Evolutionary conservation across 1,140 invertebrate genomes (phyloP).

Genomic region (Calycopis cecrops): DNA sequence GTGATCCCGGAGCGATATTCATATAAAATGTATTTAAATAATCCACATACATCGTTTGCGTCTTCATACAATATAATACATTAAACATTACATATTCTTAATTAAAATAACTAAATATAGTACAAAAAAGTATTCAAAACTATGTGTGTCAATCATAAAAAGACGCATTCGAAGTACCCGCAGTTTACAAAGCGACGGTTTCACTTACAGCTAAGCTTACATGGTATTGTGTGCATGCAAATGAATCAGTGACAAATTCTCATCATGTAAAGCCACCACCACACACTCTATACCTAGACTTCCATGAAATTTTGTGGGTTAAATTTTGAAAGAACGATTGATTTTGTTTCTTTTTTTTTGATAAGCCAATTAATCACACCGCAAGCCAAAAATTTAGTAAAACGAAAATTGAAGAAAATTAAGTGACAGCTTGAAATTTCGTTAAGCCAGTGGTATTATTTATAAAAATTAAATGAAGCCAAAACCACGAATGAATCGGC

Average conservation of each 20-base stretch:
- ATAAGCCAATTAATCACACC: constrained; percentile 72
- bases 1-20: not conserved
- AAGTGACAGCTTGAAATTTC: constrained; percentile 68
- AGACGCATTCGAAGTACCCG: constrained; percentile 31
- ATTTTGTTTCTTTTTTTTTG: constrained; percentile 32
- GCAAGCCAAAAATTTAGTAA: constrained; percentile 70
- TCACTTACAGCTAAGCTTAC: constrained; percentile 60
- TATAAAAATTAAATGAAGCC: constrained; percentile 69
- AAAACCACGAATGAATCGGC: constrained; percentile 70
- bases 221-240: constrained; percentile 67
- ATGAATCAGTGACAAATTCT: constrained; percentile 57
- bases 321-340: constrained; percentile 63
- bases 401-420: constrained; percentile 65
- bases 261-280: constrained; percentile 69
- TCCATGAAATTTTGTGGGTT: constrained; percentile 57
- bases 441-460: constrained; percentile 72
- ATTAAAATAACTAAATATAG: not conserved
- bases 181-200: constrained; percentile 54
- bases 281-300: constrained; percentile 73
- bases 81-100: not conserved
- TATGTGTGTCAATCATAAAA: constrained; percentile 11
- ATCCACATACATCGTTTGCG: not conserved
- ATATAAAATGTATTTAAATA: not conserved
- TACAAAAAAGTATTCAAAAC: not conserved
- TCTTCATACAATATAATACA: not conserved